Base-by-base conservation (phyloP, 2,888 invertebrate genomes). In the Harpagoxenus sublaevis region DNA sequence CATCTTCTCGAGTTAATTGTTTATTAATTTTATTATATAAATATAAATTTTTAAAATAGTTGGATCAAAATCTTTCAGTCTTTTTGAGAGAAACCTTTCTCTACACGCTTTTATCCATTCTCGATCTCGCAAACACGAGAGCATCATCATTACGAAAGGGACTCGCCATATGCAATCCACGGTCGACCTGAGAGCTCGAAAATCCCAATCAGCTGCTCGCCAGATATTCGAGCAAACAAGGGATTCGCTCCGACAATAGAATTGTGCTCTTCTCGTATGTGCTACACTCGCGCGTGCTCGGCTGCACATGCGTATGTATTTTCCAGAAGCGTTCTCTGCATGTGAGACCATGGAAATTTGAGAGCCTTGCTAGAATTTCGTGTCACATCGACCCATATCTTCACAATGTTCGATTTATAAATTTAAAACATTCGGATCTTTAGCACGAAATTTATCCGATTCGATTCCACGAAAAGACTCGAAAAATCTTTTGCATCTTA, bases 181-280 rank as follows among this genome's bases (percentile, higher is more conserved):
- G 18, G 68, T 55, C 87, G 66, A 79, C 78, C 83, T 77, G 87
- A 82, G 85, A 87, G 88, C 87, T 87, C 84, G 93, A 91, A 94
- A 94, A 94, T 93, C 93, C 92, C 92, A 93, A 94, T 94, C 94
- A 94, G 94, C 94, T 94, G 93, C 92, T 93, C 86, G 86, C 89
- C 92, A 92, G 91, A 93, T 92, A 90, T 92, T 90, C 87, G 86
- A 89, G 89, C 92, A 92, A 93, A 93, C 91, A 89, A 91, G 89
- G 88, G 89, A 90, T 88, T 84, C 89, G 86, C 88, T 86, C 87
- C 83, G 89, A 93, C 92, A 93, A 93, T 92, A 86, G 91, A 84
- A 89, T 87, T 65, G 89, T 89, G 88, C 88, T 85, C 90, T 77
- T 87, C 83, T 84, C 84, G 84, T 87, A 87, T 78, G 79, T 88